Evolutionary conservation across 2,888 invertebrate species (phyloP).

Genomic region (Trichogramma evanescens): DNA sequence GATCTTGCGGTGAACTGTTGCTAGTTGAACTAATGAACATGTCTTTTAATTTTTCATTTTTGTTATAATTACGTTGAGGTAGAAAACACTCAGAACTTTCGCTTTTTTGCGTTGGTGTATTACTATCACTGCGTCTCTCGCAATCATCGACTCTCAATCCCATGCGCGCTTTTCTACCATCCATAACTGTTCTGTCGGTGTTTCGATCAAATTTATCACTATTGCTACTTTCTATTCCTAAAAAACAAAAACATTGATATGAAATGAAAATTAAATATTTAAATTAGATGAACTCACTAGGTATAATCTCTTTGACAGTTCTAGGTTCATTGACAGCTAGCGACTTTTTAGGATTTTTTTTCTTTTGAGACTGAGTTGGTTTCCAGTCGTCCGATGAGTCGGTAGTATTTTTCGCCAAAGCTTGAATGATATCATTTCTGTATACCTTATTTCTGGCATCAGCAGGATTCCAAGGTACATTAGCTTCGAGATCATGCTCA

Average conservation of each 20-base stretch:
- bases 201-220: conserved; percentile 40
- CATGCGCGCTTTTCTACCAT: conserved; percentile 43
- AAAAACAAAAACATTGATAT: conserved; percentile 4
- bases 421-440: conserved; percentile 39
- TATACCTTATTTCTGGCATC: conserved; percentile 42
- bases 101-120: conserved; percentile 36
- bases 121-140: conserved; percentile 25
- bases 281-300: conserved; percentile 8
- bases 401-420: conserved; percentile 38
- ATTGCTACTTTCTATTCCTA: conserved; percentile 34
- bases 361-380: conserved; percentile 24
- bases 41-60: conserved; percentile 30
- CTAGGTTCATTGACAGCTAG: conserved; percentile 24
- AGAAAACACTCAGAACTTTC: conserved; percentile 44
- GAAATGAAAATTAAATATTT: background rate
- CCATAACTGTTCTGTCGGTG: conserved; percentile 40
- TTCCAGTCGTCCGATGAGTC: conserved; percentile 42
- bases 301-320: conserved; percentile 27
- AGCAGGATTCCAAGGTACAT: conserved; percentile 47
- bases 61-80: conserved; percentile 33
- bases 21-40: conserved; percentile 31
- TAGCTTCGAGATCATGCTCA: conserved; percentile 41
- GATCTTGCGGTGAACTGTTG: conserved; percentile 33
- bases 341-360: conserved; percentile 27
- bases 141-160: conserved; percentile 40